A percentile compares a stretch with the other conserved stretches of the same genome.
These are phyloP conservation scores for Tethya wilhelma DNA, from an alignment of 37 sponge, comb jelly and placozoan species.

Conservation along the genomic window DNA sequence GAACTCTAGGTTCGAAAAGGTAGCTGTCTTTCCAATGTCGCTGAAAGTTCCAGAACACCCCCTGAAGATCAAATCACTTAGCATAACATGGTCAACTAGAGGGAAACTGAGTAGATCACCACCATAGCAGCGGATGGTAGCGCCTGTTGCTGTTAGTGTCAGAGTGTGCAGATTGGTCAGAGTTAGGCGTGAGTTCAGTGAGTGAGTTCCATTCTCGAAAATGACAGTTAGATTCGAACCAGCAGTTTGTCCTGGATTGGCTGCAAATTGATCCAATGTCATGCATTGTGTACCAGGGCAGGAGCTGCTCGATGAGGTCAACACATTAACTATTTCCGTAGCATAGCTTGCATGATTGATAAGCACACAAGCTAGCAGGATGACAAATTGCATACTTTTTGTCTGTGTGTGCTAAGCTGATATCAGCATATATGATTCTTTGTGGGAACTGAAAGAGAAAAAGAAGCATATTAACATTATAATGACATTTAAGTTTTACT, in stretches of 20 bases:
- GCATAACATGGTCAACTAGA: not conserved
- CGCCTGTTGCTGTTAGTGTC: not conserved
- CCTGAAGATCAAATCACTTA: not conserved
- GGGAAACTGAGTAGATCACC: not conserved
- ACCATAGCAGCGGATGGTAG: not conserved
- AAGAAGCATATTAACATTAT: not conserved
- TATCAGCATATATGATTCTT: not conserved
- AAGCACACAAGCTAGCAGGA: not conserved
- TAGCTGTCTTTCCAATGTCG: not conserved
- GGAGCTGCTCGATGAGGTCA: not conserved
- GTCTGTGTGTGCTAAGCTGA: not conserved
- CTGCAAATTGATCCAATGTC: not conserved
- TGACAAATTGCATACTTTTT: not conserved
- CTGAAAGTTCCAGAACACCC: not conserved
- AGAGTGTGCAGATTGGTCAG: not conserved
- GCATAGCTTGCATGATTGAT: not conserved
- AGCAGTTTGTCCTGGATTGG: constrained; percentile 1
- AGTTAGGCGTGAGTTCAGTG: not conserved
- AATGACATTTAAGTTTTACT: not conserved
- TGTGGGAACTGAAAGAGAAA: not conserved
- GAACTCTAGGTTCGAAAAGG: not conserved
- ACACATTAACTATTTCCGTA: not conserved
- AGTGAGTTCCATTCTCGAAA: not conserved
- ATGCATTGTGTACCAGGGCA: not conserved
- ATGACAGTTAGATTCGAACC: not conserved